A percentile compares a stretch with the other conserved stretches of the same genome.
phyloP scores from a whole-genome alignment of 1,140 invertebrate genomes.

The Scaptomyza graminum region DNA sequence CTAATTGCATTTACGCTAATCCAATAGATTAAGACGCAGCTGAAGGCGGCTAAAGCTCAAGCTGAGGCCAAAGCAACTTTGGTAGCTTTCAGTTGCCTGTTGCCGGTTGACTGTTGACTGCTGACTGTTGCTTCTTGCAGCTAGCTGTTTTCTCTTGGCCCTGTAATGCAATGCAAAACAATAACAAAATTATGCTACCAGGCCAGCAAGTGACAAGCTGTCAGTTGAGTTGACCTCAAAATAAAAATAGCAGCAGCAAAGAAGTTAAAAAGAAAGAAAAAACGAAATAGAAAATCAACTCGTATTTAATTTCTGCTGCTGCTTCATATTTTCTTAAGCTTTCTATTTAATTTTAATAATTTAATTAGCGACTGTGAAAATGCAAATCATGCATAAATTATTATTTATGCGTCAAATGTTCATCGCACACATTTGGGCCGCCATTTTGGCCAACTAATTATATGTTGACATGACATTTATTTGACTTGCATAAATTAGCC shows the following conservation, averaged over 20 bases:
- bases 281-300: neutral
- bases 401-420: constrained; percentile 25
- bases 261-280: neutral
- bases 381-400: constrained; percentile 64
- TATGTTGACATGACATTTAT: constrained; percentile 78
- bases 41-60: constrained; percentile 22
- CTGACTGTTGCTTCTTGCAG: neutral
- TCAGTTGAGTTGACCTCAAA: constrained; percentile 43
- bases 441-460: constrained; percentile 67
- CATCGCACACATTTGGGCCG: constrained; percentile 36
- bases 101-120: neutral
- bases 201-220: constrained; percentile 52
- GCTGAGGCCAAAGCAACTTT: constrained; percentile 5
- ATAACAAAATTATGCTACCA: constrained; percentile 73
- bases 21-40: constrained; percentile 73
- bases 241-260: neutral
- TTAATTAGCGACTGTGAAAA: constrained; percentile 19
- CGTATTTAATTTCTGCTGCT: neutral
- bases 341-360: constrained; percentile 4
- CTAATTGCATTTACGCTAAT: constrained; percentile 78
- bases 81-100: constrained; percentile 15
- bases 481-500: constrained; percentile 78
- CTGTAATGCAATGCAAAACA: constrained; percentile 71
- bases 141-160: constrained; percentile 6
- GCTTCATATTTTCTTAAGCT: neutral